phyloP scores from a whole-genome alignment of 2,888 invertebrate genomes.

The Spodoptera littoralis region DNA sequence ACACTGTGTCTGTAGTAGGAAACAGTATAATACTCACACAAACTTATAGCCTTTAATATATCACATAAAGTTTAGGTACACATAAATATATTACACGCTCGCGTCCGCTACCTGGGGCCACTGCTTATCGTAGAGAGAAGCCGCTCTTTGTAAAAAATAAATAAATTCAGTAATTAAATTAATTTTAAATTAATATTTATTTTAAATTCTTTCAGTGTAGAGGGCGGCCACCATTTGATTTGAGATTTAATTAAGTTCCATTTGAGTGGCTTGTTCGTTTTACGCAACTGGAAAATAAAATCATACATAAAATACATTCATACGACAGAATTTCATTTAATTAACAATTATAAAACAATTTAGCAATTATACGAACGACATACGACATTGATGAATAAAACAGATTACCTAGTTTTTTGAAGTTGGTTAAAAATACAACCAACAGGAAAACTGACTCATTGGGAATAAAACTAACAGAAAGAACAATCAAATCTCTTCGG shows the following conservation, averaged over 20 bases:
- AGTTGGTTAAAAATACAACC: too few relatives aligned
- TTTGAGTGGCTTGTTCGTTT: slow-evolving; percentile 73
- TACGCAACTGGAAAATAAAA: slow-evolving; percentile 38
- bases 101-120: slow-evolving; percentile 71
- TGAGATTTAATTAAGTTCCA: slow-evolving; percentile 71
- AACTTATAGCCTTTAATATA: slow-evolving; percentile 80
- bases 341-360: background rate
- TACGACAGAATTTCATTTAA: background rate
- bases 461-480: too few relatives aligned
- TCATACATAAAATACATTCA: background rate
- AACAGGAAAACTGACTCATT: too few relatives aligned
- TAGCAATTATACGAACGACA: too few relatives aligned
- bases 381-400: too few relatives aligned
- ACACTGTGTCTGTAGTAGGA: slow-evolving; percentile 61
- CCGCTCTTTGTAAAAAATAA: slow-evolving; percentile 63
- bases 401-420: too few relatives aligned
- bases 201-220: slow-evolving; percentile 58
- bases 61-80: slow-evolving; percentile 80
- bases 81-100: slow-evolving; percentile 73
- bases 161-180: slow-evolving; percentile 55
- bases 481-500: slow-evolving; percentile 1
- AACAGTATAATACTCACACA: slow-evolving; percentile 67
- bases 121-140: slow-evolving; percentile 64
- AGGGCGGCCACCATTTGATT: slow-evolving; percentile 67
- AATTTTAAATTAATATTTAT: slow-evolving; percentile 59